These are phyloP conservation scores for Drosophila macrospina DNA, from an alignment of 2,888 invertebrate species.

Conservation along the genomic window DNA sequence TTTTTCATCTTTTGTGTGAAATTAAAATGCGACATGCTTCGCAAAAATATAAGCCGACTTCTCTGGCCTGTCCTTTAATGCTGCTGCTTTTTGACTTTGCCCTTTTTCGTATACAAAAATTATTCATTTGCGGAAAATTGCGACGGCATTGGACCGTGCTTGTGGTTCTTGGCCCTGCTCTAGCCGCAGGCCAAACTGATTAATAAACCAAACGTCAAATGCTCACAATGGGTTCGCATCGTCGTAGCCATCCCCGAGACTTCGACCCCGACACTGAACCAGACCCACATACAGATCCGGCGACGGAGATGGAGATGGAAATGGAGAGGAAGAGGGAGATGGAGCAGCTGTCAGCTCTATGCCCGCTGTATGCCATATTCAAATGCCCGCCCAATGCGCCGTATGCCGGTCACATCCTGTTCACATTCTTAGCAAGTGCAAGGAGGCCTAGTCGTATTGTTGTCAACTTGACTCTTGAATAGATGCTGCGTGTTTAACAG, in stretches of 20 bases:
- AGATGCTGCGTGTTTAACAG: slow-evolving; percentile 47
- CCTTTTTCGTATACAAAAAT: slow-evolving; percentile 66
- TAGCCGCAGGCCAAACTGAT: slow-evolving; percentile 84
- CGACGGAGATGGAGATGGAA: background rate
- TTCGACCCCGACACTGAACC: slow-evolving; percentile 30
- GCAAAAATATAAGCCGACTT: slow-evolving; percentile 47
- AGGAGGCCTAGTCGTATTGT: slow-evolving; percentile 72
- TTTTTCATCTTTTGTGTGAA: slow-evolving; percentile 54
- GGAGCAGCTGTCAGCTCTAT: slow-evolving; percentile 83
- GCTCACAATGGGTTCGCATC: slow-evolving; percentile 78
- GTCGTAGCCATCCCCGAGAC: slow-evolving; percentile 44
- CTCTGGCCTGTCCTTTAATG: slow-evolving; percentile 39
- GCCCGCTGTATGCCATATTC: slow-evolving; percentile 83
- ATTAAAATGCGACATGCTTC: slow-evolving; percentile 69
- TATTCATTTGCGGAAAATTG: slow-evolving; percentile 81
- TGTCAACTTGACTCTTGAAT: slow-evolving; percentile 79
- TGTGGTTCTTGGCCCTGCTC: slow-evolving; percentile 51
- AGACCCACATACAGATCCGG: slow-evolving; percentile 20
- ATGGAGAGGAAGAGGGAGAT: slow-evolving; percentile 27
- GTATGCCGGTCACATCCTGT: slow-evolving; percentile 68
- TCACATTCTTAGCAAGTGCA: slow-evolving; percentile 62
- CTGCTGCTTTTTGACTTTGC: slow-evolving; percentile 56
- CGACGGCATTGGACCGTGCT: slow-evolving; percentile 36
- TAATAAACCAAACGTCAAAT: slow-evolving; percentile 85
- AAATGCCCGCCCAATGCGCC: slow-evolving; percentile 58